Evolutionary conservation across 2,888 invertebrate species (phyloP), one percentile per base, ranked within the genome.

Genomic region (Syritta pipiens): DNA sequence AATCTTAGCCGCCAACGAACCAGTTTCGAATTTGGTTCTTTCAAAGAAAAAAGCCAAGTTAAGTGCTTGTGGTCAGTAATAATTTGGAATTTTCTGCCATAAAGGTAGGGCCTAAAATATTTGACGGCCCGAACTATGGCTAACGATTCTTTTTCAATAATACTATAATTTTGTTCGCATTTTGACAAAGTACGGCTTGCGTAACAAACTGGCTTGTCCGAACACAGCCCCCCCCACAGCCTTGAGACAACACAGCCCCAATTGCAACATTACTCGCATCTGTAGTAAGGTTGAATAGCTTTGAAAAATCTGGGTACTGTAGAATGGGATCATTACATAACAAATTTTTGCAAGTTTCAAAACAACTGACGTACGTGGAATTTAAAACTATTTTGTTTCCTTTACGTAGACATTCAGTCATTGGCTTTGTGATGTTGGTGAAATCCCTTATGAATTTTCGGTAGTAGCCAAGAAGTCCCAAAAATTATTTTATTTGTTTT

Each of bases 21-120:
- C 9, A 88, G 68, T 76, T 86, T 83, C 0, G 86, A 85, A 26
- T 84, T 86, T 0, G 87, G 86, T 5, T 88, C 86, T 82, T 88
- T 87, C 0, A 87, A 28, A 0, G 79, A 84, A 82, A 86, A 84
- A 0, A 88, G 49, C 85, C 86, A 88, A 2, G 81, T 82, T 2
- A 88, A 57, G 0, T 86, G 86, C 53, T 84, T 0, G 65, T 83
- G 26, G 89, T 88, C 65, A n/a, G 2, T 32, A 10, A 32, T 12
- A 12, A 32, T 32, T 4, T 32, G n/a, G 12, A 32, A 32, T 5
- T 83, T 83, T 22, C 82, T 81, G 2, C 86, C 86, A 30, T 84
- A 86, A 3, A 88, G 12, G 12, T 87, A 87, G 0, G 86, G 85
- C 20, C 86, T 46, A 22, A 86, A 87, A 49, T 86, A 84, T 81